phyloP scores from a whole-genome alignment of 2,797 vertebrate species.

The Melanitta fusca region DNA sequence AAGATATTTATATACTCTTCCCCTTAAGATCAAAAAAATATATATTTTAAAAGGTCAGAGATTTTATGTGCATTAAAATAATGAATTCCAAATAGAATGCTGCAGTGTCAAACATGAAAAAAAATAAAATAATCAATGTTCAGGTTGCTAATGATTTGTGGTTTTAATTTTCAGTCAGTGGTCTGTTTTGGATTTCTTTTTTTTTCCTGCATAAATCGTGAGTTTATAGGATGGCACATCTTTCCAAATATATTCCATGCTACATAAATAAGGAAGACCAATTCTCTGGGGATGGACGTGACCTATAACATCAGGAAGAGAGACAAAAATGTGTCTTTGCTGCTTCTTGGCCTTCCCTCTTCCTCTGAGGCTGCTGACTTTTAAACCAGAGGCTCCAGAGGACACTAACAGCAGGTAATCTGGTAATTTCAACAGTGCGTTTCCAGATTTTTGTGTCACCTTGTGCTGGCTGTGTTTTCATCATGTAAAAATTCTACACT shows the following conservation, averaged over 20 bases:
- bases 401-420: background rate
- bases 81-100: background rate
- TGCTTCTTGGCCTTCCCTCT: background rate
- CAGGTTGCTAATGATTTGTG: background rate
- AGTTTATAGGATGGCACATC: background rate
- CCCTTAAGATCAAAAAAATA: constrained; percentile 36
- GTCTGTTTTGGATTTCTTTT: background rate
- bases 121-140: background rate
- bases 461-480: background rate
- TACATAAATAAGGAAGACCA: background rate
- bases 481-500: background rate
- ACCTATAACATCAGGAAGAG: background rate
- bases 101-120: background rate
- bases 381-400: background rate
- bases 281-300: background rate
- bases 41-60: constrained; percentile 19
- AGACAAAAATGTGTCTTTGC: background rate
- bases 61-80: constrained; percentile 8
- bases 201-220: background rate
- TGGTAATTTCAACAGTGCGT: background rate
- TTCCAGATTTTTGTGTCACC: background rate
- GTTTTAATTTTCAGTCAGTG: background rate
- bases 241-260: background rate
- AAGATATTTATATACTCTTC: constrained; percentile 33
- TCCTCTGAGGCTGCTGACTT: background rate